Evolutionary conservation across 2,888 invertebrate species (phyloP).

Genomic region (Amphimallon solstitiale): DNA sequence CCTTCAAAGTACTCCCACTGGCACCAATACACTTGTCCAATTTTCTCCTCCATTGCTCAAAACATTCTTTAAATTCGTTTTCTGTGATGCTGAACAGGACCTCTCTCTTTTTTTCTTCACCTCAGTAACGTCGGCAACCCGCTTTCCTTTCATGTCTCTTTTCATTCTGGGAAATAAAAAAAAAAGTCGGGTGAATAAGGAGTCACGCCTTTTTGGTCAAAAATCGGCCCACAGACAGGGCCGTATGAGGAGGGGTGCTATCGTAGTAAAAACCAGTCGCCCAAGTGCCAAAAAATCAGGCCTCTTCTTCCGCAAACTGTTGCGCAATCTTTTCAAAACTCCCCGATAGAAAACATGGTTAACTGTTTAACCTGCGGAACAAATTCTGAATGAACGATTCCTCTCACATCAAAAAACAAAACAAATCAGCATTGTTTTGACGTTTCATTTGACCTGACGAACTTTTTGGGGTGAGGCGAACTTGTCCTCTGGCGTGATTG

Average conservation of each 20-base stretch:
- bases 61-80: neutral
- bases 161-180: conserved; percentile 2
- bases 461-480: too few relatives aligned
- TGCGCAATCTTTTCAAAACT: neutral
- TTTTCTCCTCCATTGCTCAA: neutral
- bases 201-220: neutral
- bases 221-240: too few relatives aligned
- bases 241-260: neutral
- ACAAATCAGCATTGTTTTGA: too few relatives aligned
- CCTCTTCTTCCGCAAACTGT: neutral
- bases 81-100: neutral
- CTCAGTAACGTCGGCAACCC: neutral
- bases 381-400: too few relatives aligned
- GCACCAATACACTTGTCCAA: neutral
- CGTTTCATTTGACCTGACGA: too few relatives aligned
- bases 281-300: neutral
- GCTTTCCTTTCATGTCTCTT: neutral
- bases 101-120: neutral
- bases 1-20: too few relatives aligned
- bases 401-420: too few relatives aligned
- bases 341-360: neutral
- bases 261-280: neutral
- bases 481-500: too few relatives aligned
- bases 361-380: neutral
- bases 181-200: neutral